phyloP scores from a whole-genome alignment of 2,888 invertebrate genomes.

The Platypus cylindrus region DNA sequence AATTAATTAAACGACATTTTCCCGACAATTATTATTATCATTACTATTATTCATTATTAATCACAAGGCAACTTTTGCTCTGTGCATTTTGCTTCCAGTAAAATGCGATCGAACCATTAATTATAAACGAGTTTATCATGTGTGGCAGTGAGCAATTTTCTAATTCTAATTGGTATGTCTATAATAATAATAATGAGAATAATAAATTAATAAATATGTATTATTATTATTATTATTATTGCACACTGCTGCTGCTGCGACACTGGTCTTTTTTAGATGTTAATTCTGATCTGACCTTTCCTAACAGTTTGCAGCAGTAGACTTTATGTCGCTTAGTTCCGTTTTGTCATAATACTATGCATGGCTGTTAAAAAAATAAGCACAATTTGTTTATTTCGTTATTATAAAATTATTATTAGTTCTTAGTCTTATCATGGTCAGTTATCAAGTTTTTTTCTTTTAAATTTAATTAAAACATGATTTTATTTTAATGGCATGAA shows the following conservation, averaged over 20 bases:
- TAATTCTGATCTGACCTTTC: slow-evolving; percentile 29
- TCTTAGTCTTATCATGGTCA: no score
- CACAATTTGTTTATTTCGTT: background rate
- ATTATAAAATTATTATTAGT: no score
- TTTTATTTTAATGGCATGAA: no score
- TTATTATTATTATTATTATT: no score
- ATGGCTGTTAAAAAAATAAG: background rate
- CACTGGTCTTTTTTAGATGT: no score
- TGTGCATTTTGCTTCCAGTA: background rate
- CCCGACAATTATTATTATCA: slow-evolving; percentile 1
- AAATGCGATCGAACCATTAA: slow-evolving; percentile 7
- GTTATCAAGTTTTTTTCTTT: no score
- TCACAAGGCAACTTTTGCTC: background rate
- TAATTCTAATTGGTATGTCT: slow-evolving; percentile 13
- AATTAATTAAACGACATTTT: no score
- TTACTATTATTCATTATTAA: background rate
- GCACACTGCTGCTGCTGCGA: no score
- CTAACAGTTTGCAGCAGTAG: slow-evolving; percentile 24
- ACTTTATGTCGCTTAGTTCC: slow-evolving; percentile 22
- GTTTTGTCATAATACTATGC: background rate
- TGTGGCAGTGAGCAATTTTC: slow-evolving; percentile 10
- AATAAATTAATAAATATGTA: no score
- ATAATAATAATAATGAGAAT: no score
- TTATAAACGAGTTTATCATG: slow-evolving; percentile 10
- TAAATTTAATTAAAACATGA: no score